Base-by-base conservation (phyloP, 1,140 invertebrate species). In the Hypothenemus hampei region DNA sequence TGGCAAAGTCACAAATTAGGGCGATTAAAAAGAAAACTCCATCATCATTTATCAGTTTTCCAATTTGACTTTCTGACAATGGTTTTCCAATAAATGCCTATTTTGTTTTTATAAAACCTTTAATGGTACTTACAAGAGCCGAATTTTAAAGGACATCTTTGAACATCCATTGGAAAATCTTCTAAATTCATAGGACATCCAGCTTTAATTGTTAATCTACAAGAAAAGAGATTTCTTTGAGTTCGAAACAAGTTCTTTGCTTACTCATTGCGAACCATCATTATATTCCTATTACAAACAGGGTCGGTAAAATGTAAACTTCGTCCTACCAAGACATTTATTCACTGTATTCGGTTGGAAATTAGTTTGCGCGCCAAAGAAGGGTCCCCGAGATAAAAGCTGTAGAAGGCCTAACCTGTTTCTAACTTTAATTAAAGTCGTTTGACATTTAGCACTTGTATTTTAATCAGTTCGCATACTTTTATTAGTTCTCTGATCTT, bases 101-200 rank as follows among this genome's bases (percentile, higher is more conserved):
- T n/a, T n/a, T n/a, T n/a, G n/a, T 29, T 29, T 29, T 29, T 29
- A 29, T 7, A 29, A 29, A n/a, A 29, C 26, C 26, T 29, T 29
- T 29, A n/a, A 29, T 29, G n/a, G 3, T 71, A 86, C 87, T 85
- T 77, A 93, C 91, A 94, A 60, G 90, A 92, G 36, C 89, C 91
- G 64, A 95, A 82, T 69, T 85, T 83, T 1, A 95, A 73, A 3
- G 89, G 89, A 71, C 91, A 95, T 58, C 82, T 76, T 66, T 93
- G 90, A 15, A 82, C 85, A 69, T 94, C 91, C 87, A 94, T 92
- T 0, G 93, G 93, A 70, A 94, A 96, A 63, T 91, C 83, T 70
- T 88, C 84, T 26, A 96, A 73, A 71, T 91, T 87, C 92, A 96
- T 95, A 3, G 89, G 90, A 72, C 93, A 96, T 26, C 84, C 87